Evolutionary conservation across 2,113 vertebrate genomes (phyloP), one percentile per base, ranked within the genome.

Genomic region (Eubucco bourcierii): DNA sequence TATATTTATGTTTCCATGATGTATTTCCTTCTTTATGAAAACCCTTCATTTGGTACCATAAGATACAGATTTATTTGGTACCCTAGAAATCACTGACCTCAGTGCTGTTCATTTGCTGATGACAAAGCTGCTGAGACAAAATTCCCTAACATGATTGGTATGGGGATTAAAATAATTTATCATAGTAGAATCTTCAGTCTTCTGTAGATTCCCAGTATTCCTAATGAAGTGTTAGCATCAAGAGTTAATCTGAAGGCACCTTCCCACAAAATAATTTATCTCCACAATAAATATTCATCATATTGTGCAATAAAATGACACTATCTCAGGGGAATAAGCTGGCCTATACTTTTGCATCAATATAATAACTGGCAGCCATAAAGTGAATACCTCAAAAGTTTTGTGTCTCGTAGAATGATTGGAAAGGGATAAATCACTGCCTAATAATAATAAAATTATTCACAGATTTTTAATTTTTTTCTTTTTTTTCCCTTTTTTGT

Each of bases 51-150:
- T 68, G 60, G 15, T 18, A 31, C 21, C 41, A 44, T 89, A 63
- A 75, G 59, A 90, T 89, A 82, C 85, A 92, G 92, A 16, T 96
- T 64, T 83, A 82, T 82, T 94, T 96, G 93, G 68, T 95, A 65
- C 58, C 90, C 77, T 64, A 85, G 91, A 93, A 95, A 97, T 96
- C 93, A 94, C 82, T 96, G 91, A 92, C 84, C 77, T 94, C 80
- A 17, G 44, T 71, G 55, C 52, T 88, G 63, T 33, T 97, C 78
- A 90, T 79, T 84, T 94, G 92, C 90, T 93, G 84, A 88, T 68
- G 88, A 95, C 68, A 97, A 91, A 93, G 87, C 52, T 82, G 33
- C 80, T 82, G 74, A 93, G 86, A 87, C 90, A 93, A 97, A 96
- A 95, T 53, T 91, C 70, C 86, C 79, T 76, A 50, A 71, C 87